These are phyloP conservation scores for Hydrolagus colliei DNA, from an alignment of 2,797 vertebrate species.

Conservation along the genomic window DNA sequence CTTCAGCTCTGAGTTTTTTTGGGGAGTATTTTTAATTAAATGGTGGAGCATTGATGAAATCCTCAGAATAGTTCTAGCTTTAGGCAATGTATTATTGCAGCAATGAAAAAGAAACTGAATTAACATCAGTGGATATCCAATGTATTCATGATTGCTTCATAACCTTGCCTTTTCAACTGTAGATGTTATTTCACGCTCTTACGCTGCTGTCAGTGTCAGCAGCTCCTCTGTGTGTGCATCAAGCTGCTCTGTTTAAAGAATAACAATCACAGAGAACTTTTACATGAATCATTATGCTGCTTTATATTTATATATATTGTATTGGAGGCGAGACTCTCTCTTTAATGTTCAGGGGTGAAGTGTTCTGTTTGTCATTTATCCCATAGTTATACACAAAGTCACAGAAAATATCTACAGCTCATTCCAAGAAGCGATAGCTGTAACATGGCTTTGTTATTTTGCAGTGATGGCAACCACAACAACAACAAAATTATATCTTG, in stretches of 20 bases:
- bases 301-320: background rate
- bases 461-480: no score
- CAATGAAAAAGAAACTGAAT: background rate
- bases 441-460: no score
- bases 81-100: background rate
- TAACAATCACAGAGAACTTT: background rate
- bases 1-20: background rate
- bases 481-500: no score
- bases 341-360: background rate
- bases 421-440: no score
- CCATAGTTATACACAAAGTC: no score
- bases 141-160: background rate
- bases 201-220: background rate
- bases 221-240: background rate
- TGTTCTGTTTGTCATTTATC: background rate
- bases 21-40: background rate
- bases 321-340: no score
- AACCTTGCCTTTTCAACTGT: background rate
- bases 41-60: background rate
- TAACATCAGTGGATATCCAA: background rate
- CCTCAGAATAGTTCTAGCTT: background rate
- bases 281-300: background rate
- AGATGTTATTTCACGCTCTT: background rate
- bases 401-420: no score
- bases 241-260: background rate